Evolutionary conservation across 2,888 invertebrate genomes (phyloP).

Genomic region (Drosophila flavopinicola): DNA sequence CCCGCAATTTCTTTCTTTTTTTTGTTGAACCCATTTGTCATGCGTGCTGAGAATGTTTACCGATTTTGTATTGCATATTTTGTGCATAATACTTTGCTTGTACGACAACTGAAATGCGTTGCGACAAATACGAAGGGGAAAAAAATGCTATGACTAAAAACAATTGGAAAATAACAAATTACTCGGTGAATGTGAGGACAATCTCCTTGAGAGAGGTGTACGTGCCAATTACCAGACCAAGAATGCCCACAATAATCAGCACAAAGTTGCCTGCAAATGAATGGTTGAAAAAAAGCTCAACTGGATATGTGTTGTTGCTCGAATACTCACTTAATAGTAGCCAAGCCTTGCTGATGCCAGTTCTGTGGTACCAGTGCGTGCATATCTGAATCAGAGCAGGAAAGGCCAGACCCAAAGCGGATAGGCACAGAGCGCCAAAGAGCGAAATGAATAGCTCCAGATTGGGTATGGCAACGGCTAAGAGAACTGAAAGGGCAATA

Average conservation of each 20-base stretch:
- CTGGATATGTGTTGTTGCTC: neutral
- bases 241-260: slow-evolving; percentile 87
- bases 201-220: slow-evolving; percentile 89
- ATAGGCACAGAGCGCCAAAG: slow-evolving; percentile 95
- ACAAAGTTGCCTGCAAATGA: slow-evolving; percentile 84
- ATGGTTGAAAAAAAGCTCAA: neutral
- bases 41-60: slow-evolving; percentile 52
- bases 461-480: slow-evolving; percentile 94
- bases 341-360: slow-evolving; percentile 86
- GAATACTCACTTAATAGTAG: slow-evolving; percentile 85
- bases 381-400: slow-evolving; percentile 95
- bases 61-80: slow-evolving; percentile 39
- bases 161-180: slow-evolving; percentile 37
- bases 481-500: slow-evolving; percentile 86
- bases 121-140: slow-evolving; percentile 46
- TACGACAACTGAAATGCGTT: slow-evolving; percentile 59
- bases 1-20: neutral
- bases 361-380: slow-evolving; percentile 90
- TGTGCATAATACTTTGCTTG: slow-evolving; percentile 70
- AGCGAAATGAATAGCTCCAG: slow-evolving; percentile 92
- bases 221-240: slow-evolving; percentile 89
- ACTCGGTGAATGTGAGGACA: slow-evolving; percentile 85
- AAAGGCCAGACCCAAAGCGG: slow-evolving; percentile 94
- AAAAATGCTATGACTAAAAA: slow-evolving; percentile 26
- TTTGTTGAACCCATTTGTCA: slow-evolving; percentile 32